Base-by-base conservation (phyloP, 2,113 vertebrate species). In the Haplotaxodon microlepis region DNA sequence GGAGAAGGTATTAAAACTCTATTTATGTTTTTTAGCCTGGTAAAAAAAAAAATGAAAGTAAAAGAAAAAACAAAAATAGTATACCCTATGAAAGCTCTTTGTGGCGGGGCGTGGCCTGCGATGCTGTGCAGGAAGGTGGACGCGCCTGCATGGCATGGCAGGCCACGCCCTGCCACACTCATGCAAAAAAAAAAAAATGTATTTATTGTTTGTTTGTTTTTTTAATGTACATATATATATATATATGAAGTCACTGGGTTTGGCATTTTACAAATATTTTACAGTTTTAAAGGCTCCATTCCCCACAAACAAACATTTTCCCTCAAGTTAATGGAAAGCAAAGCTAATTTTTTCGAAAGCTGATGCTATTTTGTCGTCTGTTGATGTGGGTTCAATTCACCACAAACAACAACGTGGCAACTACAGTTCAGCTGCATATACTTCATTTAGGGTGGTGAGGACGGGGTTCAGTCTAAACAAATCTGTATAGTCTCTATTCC, bases 1-100 rank as follows among this genome's bases (percentile, higher is more conserved):
- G 94, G 97, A 97, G 97, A 95, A 94, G 94, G 93, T 94, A 96
- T 96, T 88, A 96, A 78, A 93, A 93, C 95, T 96, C 96, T 98
- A 98, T 98, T 98, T 98, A 97, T 97, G 95, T 95, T 97, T 97
- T 97, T 95, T 91, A 93, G 93, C 91, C 89, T 85, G 88, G 87
- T 93, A 89, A 94, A 80, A 90, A 19, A 34, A 91, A 21, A 47
- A 47, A 2, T 6, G n/a, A 11, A 54, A 54, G 90, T 92, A 90
- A 93, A 81, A 92, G 87, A 90, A 66, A 36, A 91, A 71, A 40
- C 59, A 90, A 11, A 76, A 71, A 91, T 82, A 87, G 93, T 93
- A 92, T 96, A 96, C 92, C 73, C 91, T 86, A 90, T 90, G 92
- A 91, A 92, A 94, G 86, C 91, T 16, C 56, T 59, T 59, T 29